A percentile compares a stretch with the other conserved stretches of the same genome.
Conservation (phyloP, 1,140 invertebrate species). For the Drosophila gunungcola region DNA sequence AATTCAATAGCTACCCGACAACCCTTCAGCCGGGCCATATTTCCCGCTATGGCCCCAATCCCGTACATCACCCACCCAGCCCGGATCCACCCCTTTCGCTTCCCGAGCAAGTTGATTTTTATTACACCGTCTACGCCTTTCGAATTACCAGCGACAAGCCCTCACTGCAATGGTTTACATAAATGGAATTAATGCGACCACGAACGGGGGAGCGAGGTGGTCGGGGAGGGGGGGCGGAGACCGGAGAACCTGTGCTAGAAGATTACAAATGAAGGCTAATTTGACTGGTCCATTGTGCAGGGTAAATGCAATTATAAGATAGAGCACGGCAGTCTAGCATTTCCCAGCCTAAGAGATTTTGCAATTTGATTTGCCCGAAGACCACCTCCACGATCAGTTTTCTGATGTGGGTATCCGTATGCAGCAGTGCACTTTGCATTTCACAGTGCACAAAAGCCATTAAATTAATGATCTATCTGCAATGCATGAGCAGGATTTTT, state of each 20-base stretch:
- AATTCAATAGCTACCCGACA: background rate
- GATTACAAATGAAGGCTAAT: slow-evolving; percentile 75
- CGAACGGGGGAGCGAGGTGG: slow-evolving; percentile 3
- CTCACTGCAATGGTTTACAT: slow-evolving; percentile 67
- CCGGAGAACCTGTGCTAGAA: slow-evolving; percentile 16
- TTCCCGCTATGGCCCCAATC: slow-evolving; percentile 13
- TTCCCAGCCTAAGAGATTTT: slow-evolving; percentile 58
- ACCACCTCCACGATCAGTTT: slow-evolving; percentile 57
- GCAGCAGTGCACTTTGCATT: slow-evolving; percentile 60
- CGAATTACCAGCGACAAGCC: slow-evolving; percentile 71
- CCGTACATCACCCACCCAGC: slow-evolving; percentile 43
- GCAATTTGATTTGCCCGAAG: slow-evolving; percentile 58
- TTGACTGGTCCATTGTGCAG: slow-evolving; percentile 58
- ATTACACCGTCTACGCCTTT: slow-evolving; percentile 77
- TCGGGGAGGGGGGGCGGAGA: slow-evolving; percentile 12
- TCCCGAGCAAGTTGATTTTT: slow-evolving; percentile 72
- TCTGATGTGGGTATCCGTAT: slow-evolving; percentile 41
- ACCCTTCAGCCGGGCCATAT: slow-evolving; percentile 12
- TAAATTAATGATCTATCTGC: slow-evolving; percentile 79
- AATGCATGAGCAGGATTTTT: slow-evolving; percentile 54
- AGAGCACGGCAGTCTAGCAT: slow-evolving; percentile 43
- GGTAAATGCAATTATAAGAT: slow-evolving; percentile 74
- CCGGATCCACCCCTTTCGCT: slow-evolving; percentile 11
- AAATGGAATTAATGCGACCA: slow-evolving; percentile 74
- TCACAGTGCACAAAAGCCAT: slow-evolving; percentile 51